Percentiles rank a stretch among this genome's conserved stretches.
These are phyloP conservation scores for Limnephilus rhombicus DNA, from an alignment of 2,888 invertebrate genomes.

Conservation along the genomic window DNA sequence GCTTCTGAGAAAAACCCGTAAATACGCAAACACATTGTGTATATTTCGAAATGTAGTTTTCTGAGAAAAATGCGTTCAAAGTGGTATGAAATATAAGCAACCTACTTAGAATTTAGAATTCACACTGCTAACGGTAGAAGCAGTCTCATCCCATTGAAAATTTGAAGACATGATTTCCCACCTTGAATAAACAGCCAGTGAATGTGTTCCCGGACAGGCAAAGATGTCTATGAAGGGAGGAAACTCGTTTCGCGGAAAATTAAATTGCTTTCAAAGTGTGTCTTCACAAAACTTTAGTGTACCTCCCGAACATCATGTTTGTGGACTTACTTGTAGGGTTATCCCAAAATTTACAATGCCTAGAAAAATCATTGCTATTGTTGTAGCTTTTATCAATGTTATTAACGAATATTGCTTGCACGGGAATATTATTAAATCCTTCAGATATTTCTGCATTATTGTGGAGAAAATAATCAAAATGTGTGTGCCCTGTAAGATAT, in stretches of 20 bases:
- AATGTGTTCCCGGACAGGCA: not conserved
- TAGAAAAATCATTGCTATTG: not conserved
- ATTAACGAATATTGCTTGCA: no score
- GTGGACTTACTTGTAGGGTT: not conserved
- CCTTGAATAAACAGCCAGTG: constrained; percentile 1
- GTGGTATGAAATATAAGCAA: not conserved
- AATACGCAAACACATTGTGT: not conserved
- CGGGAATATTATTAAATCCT: no score
- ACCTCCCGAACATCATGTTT: not conserved
- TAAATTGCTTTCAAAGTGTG: constrained; percentile 9
- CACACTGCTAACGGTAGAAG: not conserved
- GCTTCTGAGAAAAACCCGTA: not conserved
- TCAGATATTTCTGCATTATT: no score
- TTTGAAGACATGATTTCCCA: not conserved
- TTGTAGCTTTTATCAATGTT: no score
- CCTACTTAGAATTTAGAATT: not conserved
- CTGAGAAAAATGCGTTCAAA: not conserved
- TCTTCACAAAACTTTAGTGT: not conserved
- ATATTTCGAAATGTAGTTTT: not conserved
- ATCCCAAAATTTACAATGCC: not conserved
- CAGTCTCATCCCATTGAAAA: not conserved
- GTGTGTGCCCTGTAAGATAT: no score
- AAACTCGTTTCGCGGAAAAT: constrained; percentile 14
- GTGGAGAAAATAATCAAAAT: no score
- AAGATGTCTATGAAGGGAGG: constrained; percentile 1